Percentiles rank a stretch among this genome's conserved stretches.
phyloP scores from a whole-genome alignment of 2,113 vertebrate genomes.

The Laterallus jamaicensis region DNA sequence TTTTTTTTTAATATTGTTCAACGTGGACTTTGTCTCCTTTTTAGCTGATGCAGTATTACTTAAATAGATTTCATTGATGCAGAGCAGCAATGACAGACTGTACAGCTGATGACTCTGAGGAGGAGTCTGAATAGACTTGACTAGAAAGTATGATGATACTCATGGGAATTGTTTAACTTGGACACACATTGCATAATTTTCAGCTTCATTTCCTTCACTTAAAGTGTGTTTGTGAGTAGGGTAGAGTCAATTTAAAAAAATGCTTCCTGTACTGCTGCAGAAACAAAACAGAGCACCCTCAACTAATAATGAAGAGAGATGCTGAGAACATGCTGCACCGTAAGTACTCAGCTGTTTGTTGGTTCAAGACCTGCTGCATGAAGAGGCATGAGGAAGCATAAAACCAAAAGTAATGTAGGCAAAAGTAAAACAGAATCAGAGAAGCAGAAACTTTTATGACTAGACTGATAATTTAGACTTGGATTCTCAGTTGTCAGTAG shows the following conservation, averaged over 20 bases:
- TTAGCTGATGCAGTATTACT: neutral
- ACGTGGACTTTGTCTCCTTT: neutral
- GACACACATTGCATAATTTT: neutral
- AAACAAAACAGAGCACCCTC: neutral
- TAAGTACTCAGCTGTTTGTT: neutral
- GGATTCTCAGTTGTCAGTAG: neutral
- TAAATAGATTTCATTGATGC: neutral
- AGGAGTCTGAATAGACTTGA: neutral
- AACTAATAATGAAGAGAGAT: neutral
- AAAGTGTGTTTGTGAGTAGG: neutral
- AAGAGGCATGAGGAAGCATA: neutral
- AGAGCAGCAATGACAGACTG: neutral
- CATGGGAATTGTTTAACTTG: neutral
- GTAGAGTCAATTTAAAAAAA: neutral
- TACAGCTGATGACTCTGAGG: neutral
- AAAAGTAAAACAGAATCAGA: neutral
- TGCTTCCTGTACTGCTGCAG: neutral
- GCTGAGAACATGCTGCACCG: neutral
- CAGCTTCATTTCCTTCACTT: neutral
- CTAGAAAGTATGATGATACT: neutral
- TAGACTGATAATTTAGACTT: constrained; percentile 34
- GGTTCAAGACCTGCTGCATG: neutral
- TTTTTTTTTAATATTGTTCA: neutral
- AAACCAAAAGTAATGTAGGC: neutral
- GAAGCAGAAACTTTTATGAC: neutral